Percentiles rank a stretch among this genome's conserved stretches.
phyloP scores from a whole-genome alignment of 2,113 vertebrate genomes.

The Lepidothrix coronata region DNA sequence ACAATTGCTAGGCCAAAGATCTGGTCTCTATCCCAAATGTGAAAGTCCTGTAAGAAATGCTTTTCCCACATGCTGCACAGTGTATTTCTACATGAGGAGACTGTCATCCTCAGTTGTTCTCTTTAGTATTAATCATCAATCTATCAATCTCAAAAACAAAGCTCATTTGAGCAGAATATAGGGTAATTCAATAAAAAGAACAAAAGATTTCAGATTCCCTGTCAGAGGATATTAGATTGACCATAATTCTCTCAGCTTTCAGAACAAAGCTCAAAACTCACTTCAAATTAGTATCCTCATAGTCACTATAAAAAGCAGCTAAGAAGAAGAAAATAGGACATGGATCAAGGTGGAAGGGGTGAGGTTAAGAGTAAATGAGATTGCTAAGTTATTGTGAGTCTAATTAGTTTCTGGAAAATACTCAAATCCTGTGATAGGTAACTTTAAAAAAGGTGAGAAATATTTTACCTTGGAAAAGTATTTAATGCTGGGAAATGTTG shows the following conservation, averaged over 20 bases:
- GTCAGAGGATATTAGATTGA: slow-evolving; percentile 24
- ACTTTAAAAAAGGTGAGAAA: background rate
- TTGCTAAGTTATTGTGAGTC: background rate
- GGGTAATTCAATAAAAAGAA: slow-evolving; percentile 35
- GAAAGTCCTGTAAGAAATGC: background rate
- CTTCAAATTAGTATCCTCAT: background rate
- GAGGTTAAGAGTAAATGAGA: background rate
- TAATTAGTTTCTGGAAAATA: background rate
- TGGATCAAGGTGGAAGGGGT: background rate
- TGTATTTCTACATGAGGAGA: background rate
- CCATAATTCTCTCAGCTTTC: slow-evolving; percentile 1
- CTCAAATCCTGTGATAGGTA: background rate
- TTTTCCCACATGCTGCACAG: background rate
- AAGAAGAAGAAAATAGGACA: background rate
- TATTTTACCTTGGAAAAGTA: background rate
- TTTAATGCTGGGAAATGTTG: background rate
- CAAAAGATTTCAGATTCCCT: slow-evolving; percentile 18
- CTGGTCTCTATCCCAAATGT: background rate
- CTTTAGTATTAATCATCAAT: slow-evolving; percentile 1
- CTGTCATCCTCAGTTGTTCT: background rate
- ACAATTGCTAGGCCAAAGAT: background rate
- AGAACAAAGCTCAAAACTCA: slow-evolving; percentile 28
- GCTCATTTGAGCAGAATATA: background rate
- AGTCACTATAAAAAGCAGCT: background rate
- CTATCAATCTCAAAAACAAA: slow-evolving; percentile 16